Evolutionary conservation across 2,113 vertebrate genomes (phyloP).

Genomic region (Callipepla squamata): DNA sequence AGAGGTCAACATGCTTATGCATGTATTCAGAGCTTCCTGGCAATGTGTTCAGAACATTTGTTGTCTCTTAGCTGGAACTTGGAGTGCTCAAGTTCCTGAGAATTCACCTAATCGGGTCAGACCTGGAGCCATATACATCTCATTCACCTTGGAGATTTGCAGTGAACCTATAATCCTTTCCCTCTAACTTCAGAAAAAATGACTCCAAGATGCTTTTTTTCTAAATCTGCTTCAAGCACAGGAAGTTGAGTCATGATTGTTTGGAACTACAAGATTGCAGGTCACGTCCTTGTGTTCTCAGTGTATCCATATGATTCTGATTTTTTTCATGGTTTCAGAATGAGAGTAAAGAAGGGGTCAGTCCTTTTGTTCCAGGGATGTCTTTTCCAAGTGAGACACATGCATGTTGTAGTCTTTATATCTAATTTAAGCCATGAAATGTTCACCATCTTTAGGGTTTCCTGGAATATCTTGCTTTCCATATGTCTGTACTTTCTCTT

Average conservation of each 20-base stretch:
- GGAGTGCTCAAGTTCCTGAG: not conserved
- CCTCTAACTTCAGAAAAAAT: not conserved
- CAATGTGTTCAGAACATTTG: not conserved
- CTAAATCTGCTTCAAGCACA: not conserved
- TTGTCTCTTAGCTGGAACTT: not conserved
- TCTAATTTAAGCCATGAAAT: not conserved
- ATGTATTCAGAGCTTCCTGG: not conserved
- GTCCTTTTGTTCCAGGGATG: not conserved
- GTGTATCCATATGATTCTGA: not conserved
- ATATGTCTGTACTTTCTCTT: not conserved
- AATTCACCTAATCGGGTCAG: not conserved
- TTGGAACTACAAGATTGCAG: not conserved
- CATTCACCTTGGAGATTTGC: not conserved
- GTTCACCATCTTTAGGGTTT: not conserved
- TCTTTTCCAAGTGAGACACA: not conserved
- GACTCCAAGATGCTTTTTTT: constrained; percentile 24
- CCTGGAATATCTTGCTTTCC: not conserved
- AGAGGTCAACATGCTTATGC: not conserved
- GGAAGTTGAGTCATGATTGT: constrained; percentile 62
- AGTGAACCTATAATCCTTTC: not conserved
- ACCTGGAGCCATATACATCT: not conserved
- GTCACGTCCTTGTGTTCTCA: constrained; percentile 43
- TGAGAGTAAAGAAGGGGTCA: not conserved
- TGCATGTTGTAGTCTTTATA: not conserved
- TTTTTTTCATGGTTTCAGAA: not conserved